Evolutionary conservation across 2,113 vertebrate genomes (phyloP), one percentile per base, ranked within the genome.

Genomic region (Monopterus albus): DNA sequence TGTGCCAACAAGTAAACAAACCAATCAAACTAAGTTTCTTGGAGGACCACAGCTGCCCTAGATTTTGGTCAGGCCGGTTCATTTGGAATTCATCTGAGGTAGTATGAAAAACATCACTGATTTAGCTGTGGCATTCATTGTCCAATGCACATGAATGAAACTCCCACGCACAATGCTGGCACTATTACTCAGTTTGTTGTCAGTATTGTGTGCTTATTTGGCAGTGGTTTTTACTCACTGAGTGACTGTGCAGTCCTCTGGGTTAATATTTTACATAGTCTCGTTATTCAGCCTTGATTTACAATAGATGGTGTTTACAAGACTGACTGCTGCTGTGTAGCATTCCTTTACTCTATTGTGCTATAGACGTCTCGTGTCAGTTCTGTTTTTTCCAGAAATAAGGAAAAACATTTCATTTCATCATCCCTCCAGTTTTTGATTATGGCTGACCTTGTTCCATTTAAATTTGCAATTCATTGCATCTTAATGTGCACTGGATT

Each of bases 141-240:
- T 63, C 68, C 26, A n/a, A 59, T 1, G 0, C n/a, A 29, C 21
- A 55, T 65, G 40, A 78, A 63, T 69, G n/a, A 59, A 65, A 35
- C 58, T 23, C 63, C 28, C 50, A 75, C 50, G 60, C 51, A 66
- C 57, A 56, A 46, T 40, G 40, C 60, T 73, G 72, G 50, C 60
- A 39, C 29, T 11, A 4, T 59, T 40, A 36, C 21, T 17, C 38
- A 43, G 2, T 46, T 20, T 63, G 61, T 38, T 75, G 43, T 47
- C 29, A 29, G 29, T 4, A 25, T 57, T 75, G 40, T 47, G 23
- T 60, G 56, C 13, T 60, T 31, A 47, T 60, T 60, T 78, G 66
- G 52, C 73, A 35, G 8, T 36, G 23, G 26, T 46, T 71, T 15
- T 8, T 23, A 52, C 5, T 57, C 21, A 23, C 12, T 35, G 10